Percentiles rank a stretch among this genome's conserved stretches.
These are phyloP conservation scores for Cinclus cinclus DNA, from an alignment of 2,113 vertebrate species.

Conservation along the genomic window DNA sequence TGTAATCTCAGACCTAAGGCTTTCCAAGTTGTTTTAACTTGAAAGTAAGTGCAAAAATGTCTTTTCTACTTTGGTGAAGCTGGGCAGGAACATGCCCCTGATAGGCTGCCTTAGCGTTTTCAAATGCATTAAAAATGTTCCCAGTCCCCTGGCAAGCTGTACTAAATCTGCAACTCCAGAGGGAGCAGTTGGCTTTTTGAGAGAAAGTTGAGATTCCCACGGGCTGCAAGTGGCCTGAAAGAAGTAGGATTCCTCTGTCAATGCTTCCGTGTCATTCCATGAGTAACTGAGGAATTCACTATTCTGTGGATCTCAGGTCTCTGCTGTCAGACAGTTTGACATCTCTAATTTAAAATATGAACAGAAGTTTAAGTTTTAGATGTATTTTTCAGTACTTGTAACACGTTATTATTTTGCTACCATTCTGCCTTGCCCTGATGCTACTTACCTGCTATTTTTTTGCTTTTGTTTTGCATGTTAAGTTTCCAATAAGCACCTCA, in stretches of 20 bases:
- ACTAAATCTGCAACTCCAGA: conserved; percentile 59
- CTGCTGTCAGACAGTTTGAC: conserved; percentile 48
- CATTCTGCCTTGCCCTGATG: conserved; percentile 12
- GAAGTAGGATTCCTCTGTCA: conserved; percentile 29
- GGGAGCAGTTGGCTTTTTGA: conserved; percentile 59
- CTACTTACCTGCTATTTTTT: conserved; percentile 15
- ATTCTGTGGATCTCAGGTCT: neutral
- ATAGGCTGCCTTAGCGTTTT: neutral
- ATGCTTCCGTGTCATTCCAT: neutral
- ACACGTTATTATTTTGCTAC: conserved; percentile 40
- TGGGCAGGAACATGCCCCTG: neutral
- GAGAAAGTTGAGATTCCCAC: neutral
- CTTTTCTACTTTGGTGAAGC: neutral
- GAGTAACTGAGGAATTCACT: neutral
- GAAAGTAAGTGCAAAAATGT: neutral
- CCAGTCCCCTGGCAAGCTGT: conserved; percentile 9
- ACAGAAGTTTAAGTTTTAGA: conserved; percentile 40
- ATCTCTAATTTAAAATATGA: conserved; percentile 51
- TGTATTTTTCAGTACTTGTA: neutral
- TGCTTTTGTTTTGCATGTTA: conserved; percentile 54
- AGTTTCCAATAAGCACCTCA: conserved; percentile 56
- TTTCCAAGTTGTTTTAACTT: neutral
- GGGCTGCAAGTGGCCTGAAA: conserved; percentile 33
- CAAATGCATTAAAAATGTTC: conserved; percentile 16
- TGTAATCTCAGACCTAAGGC: neutral